phyloP scores from a whole-genome alignment of 2,888 invertebrate species.

The Drosophila borealis region DNA sequence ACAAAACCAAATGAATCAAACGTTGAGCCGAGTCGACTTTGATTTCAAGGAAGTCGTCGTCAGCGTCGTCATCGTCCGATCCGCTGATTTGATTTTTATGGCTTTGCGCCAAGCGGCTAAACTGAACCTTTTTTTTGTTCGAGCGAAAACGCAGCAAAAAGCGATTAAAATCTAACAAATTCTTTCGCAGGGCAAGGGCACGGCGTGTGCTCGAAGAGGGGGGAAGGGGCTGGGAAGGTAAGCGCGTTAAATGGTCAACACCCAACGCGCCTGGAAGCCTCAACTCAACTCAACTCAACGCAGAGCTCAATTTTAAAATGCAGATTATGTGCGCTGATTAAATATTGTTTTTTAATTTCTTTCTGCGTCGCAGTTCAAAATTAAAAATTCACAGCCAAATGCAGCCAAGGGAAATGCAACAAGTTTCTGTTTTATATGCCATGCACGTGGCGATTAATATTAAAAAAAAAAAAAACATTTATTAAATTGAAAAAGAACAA shows the following conservation, averaged over 20 bases:
- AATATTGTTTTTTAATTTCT: slow-evolving; percentile 80
- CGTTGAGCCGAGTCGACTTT: slow-evolving; percentile 57
- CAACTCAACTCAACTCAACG: background rate
- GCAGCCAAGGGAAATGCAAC: slow-evolving; percentile 55
- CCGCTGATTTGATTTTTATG: slow-evolving; percentile 63
- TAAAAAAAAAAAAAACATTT: slow-evolving; percentile 38
- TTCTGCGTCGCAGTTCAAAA: slow-evolving; percentile 43
- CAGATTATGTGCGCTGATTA: slow-evolving; percentile 80
- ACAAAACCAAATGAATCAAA: slow-evolving; percentile 64
- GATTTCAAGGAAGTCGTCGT: slow-evolving; percentile 75
- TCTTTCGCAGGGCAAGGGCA: slow-evolving; percentile 18
- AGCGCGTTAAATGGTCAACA: slow-evolving; percentile 80
- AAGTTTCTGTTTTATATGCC: slow-evolving; percentile 44
- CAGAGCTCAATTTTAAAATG: slow-evolving; percentile 66
- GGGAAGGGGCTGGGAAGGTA: background rate
- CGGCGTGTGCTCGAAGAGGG: background rate
- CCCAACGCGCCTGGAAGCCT: slow-evolving; percentile 54
- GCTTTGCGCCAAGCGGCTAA: slow-evolving; percentile 39
- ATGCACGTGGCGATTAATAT: slow-evolving; percentile 75
- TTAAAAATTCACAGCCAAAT: slow-evolving; percentile 67
- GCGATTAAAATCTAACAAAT: slow-evolving; percentile 76
- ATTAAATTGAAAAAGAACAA: slow-evolving; percentile 62
- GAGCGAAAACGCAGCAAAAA: slow-evolving; percentile 56
- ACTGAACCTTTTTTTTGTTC: slow-evolving; percentile 52
- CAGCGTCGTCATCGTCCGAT: slow-evolving; percentile 47